Conservation (phyloP, 2,888 invertebrate genomes). For the Notodonta dromedarius region DNA sequence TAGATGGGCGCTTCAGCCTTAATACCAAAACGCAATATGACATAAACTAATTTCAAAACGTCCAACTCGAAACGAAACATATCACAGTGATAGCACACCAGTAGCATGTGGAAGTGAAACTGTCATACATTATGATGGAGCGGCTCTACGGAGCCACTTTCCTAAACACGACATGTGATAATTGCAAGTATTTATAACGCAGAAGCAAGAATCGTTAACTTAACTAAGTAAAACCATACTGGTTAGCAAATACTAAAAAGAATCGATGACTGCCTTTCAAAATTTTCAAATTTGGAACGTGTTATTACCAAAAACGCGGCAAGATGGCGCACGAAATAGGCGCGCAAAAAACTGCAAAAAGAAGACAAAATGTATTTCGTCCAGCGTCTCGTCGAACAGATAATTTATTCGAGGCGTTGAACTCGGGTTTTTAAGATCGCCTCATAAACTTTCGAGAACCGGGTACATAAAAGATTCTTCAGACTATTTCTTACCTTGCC, state of each 20-base stretch:
- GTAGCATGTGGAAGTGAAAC: constrained; percentile 44
- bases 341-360: constrained; percentile 6
- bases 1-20: too few relatives aligned
- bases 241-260: background rate
- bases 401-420: constrained; percentile 7
- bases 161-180: constrained; percentile 32
- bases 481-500: background rate
- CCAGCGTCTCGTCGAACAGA: constrained; percentile 1
- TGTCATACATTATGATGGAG: constrained; percentile 39
- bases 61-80: constrained; percentile 7
- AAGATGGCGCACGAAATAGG: background rate
- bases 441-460: constrained; percentile 1
- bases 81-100: constrained; percentile 25
- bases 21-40: background rate
- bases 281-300: constrained; percentile 3
- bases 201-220: background rate
- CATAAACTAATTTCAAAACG: constrained; percentile 8
- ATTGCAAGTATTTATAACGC: constrained; percentile 9
- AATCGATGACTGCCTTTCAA: background rate
- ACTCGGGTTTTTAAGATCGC: constrained; percentile 2
- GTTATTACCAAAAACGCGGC: background rate
- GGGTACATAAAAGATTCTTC: background rate
- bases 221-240: background rate
- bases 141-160: constrained; percentile 39
- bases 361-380: background rate